Conservation (phyloP, 2,888 invertebrate genomes). For the Brachyopa scutellaris region DNA sequence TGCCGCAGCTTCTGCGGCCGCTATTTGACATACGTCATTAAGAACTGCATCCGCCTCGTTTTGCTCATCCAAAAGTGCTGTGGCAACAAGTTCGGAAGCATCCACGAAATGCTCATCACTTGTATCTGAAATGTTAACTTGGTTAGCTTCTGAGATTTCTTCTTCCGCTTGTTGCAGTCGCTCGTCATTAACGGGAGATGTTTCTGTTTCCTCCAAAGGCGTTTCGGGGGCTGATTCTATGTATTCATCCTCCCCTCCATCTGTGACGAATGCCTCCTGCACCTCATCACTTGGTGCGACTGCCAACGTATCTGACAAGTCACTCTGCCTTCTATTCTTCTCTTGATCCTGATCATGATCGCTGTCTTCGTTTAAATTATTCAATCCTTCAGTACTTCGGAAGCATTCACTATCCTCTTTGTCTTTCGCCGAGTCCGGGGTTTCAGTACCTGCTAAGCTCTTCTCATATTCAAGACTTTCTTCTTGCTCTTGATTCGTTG, state of each 20-base stretch:
- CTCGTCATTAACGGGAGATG: background rate
- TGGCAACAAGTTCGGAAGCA: conserved; percentile 38
- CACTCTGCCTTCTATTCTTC: background rate
- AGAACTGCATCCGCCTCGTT: conserved; percentile 53
- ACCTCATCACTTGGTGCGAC: too few relatives aligned
- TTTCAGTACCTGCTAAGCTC: background rate
- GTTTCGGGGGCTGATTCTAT: background rate
- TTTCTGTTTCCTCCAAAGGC: background rate
- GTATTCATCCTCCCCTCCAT: background rate
- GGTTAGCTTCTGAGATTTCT: conserved; percentile 7
- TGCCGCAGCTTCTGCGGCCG: conserved; percentile 35
- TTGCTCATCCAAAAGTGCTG: conserved; percentile 13
- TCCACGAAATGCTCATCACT: conserved; percentile 45
- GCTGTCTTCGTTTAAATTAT: too few relatives aligned
- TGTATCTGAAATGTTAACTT: conserved; percentile 34
- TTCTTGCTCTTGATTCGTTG: background rate
- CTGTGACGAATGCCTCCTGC: too few relatives aligned
- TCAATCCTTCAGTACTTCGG: conserved; percentile 27
- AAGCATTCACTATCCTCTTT: conserved; percentile 12
- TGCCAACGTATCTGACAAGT: too few relatives aligned
- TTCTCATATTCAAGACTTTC: background rate
- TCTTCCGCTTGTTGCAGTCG: background rate
- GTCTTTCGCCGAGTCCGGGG: background rate
- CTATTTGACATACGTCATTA: conserved; percentile 54
- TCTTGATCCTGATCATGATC: background rate